Evolutionary conservation across 2,113 vertebrate species (phyloP), one percentile per base, ranked within the genome.

Genomic region (Nothoprocta perdicaria): DNA sequence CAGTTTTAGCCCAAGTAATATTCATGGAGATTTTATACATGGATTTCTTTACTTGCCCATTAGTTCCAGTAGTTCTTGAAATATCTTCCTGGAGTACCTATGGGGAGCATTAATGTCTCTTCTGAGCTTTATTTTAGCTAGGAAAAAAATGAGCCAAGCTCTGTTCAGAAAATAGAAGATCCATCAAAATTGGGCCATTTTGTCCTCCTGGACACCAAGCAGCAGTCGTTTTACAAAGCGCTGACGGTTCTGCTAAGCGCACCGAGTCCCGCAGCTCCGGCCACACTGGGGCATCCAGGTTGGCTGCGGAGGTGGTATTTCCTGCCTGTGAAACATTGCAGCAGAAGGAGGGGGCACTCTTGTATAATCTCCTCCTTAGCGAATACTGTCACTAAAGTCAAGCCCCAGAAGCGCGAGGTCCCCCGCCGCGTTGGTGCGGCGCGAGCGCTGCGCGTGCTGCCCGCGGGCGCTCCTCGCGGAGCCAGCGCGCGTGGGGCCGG

Each of bases 301-400:
- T 90, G 81, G 58, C 71, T 50, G 60, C 46, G 65, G 83, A 83
- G 69, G 50, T 66, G 83, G 1, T 66, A 76, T 58, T 84, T 93
- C 80, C 74, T 86, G 45, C 80, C 69, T 58, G 50, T 86, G 86
- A 81, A 86, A 80, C 68, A 86, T 79, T 69, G 80, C 90, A 45
- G 19, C 16, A 33, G 10, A 86, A 91, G 90, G 69, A 88, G 52
- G 21, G 74, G 29, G 29, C 35, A 72, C 23, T 65, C 58, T 73
- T 62, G 40, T n/a, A 35, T 13, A 29, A 43, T 9, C 27, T 91
- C 0, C 53, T 69, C 35, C 88, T 62, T 29, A 66, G 74, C 0
- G 3, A 93, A 72, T 50, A 90, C 22, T 80, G 75, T 82, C 71
- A 68, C 46, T 84, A 66, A 84, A 86, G 62, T 66, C 74, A 84